Percentiles rank a stretch among this genome's conserved stretches.
Evolutionary conservation across 92 coral and sea anemone genomes (phyloP).

Genomic region (Pocillopora grandis): DNA sequence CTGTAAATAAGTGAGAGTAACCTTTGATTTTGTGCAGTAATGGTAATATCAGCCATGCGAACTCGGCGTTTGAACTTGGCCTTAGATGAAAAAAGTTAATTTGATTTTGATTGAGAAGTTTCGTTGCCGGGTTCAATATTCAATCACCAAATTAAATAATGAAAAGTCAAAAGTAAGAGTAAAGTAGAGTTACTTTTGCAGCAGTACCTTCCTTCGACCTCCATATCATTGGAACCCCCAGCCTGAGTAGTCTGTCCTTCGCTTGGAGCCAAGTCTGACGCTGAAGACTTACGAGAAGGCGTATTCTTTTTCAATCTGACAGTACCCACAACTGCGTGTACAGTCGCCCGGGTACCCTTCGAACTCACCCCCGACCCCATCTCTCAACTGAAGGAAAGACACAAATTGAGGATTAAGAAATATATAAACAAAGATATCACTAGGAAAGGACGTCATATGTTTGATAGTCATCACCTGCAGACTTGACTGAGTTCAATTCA

Average conservation of each 20-base stretch:
- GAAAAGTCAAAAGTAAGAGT: neutral
- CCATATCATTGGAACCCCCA: neutral
- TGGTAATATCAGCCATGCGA: no score
- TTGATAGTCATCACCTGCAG: no score
- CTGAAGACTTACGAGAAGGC: neutral
- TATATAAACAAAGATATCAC: neutral
- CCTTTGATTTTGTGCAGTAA: no score
- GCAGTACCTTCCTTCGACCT: conserved; percentile 5
- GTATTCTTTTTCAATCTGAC: conserved; percentile 2
- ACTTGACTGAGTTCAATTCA: no score
- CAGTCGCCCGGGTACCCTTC: neutral
- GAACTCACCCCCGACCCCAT: conserved; percentile 37
- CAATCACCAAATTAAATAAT: no score
- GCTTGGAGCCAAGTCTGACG: neutral
- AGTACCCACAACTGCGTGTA: conserved; percentile 1
- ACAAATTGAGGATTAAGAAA: neutral
- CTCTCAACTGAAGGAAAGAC: neutral
- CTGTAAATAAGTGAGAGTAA: no score
- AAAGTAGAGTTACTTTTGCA: neutral
- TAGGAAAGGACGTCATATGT: no score
- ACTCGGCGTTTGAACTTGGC: no score
- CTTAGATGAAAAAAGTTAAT: no score
- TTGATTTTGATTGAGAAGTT: no score
- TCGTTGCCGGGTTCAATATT: no score
- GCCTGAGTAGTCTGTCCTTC: neutral